Evolutionary conservation across 2,888 invertebrate genomes (phyloP), one percentile per base, ranked within the genome.

Genomic region (Xestobium rufovillosum): DNA sequence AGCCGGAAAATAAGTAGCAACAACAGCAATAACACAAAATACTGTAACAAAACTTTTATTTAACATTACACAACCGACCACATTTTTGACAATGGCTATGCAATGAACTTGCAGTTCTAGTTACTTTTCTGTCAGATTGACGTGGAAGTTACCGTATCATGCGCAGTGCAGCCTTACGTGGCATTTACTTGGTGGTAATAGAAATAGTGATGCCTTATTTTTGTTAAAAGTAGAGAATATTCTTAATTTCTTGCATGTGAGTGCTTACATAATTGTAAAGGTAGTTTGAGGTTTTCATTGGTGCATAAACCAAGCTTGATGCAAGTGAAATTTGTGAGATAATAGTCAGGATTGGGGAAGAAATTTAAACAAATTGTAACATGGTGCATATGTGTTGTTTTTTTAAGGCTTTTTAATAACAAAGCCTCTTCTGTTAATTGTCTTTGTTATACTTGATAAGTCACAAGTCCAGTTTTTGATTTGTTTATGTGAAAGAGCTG

Each of bases 121-220:
- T 25, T 27, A 13, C n/a, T 26, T 38, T 45, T 51, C 42, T 52
- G 36, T 51, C 50, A 57, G 49, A 57, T 58, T 65, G 64, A 67
- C 67, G 67, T 67, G 67, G 65, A 66, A 53, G 59, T 61, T 56
- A 59, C 57, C 49, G 58, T 65, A 66, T 66, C 72, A 67, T 71
- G 74, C 72, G 73, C 67, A 63, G 52, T 67, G 55, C 59, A 56
- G 60, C 71, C 71, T 73, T 74, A 75, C 75, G 73, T 75, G 74
- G 75, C 74, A 73, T 59, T 47, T 48, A 52, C 49, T 51, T 48
- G 50, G 41, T 49, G 48, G 44, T 48, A 49, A 38, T 38, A 39
- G 40, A 44, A 42, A 36, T n/a, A 41, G 49, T 48, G 36, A 51
- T 51, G 48, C 38, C 45, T 53, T 51, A 44, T 49, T 51, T 52